Evolutionary conservation across 2,888 invertebrate species (phyloP), one percentile per base, ranked within the genome.

Genomic region (Hydropsyche betteni): DNA sequence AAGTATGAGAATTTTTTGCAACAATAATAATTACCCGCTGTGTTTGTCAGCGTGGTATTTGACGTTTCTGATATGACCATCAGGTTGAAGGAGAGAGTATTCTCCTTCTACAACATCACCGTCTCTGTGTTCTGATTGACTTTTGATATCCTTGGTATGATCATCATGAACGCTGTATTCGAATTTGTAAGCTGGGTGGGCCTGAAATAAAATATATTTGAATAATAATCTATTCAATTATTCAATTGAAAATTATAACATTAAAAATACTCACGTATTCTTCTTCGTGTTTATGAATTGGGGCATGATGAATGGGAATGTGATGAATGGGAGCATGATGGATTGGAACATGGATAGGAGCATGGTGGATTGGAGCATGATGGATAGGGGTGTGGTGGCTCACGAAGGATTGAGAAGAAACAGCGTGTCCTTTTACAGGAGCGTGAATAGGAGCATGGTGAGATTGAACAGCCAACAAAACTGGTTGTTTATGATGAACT

Each of bases 341-440:
- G 4, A 86, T 52, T 14, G 74, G 73, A 74, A 74, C 76, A 69
- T 74, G 78, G 69, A 70, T 83, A 78, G 78, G 76, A 61, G 76
- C 77, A 64, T 78, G 74, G 80, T 86, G 86, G 78, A 86, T 85
- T 14, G 84, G 84, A 78, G 84, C 80, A 78, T 85, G 73, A 16
- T 75, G 84, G 38, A 84, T 64, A 44, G 78, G 77, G 78, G 68
- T 75, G 38, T 68, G 79, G 34, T 76, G 76, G 36, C 76, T 76
- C 8, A 78, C 78, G 75, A 78, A 68, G 44, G 76, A 76, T 71
- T 78, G 78, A n/a, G 75, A 76, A 7, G 78, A 78, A 0, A 76
- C 76, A 50, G 76, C 73, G 16, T 53, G 55, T 53, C 58, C 55
- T 71, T 58, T 33, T 7, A 50, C 77, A 52, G 68, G 50, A 0